Percentiles rank a stretch among this genome's conserved stretches.
Evolutionary conservation across 2,888 invertebrate species (phyloP).

Genomic region (Portevinia maculata): DNA sequence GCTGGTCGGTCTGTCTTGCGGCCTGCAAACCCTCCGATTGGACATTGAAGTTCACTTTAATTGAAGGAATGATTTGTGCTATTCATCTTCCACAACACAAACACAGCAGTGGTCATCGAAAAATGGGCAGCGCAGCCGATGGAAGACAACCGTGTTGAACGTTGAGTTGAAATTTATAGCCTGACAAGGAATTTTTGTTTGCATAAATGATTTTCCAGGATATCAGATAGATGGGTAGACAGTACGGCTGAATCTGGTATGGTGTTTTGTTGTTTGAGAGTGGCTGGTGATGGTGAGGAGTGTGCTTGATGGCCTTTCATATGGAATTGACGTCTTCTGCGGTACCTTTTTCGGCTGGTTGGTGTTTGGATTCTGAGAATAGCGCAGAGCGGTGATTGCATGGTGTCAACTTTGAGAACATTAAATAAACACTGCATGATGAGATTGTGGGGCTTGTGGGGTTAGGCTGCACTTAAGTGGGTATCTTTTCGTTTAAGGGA

Average conservation of each 20-base stretch:
- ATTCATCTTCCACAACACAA: slow-evolving; percentile 57
- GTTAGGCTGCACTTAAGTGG: slow-evolving; percentile 9
- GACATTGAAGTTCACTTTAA: slow-evolving; percentile 57
- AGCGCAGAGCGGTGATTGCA: slow-evolving; percentile 34
- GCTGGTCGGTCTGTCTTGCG: slow-evolving; percentile 1
- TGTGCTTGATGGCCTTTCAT: slow-evolving; percentile 12
- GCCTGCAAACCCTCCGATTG: background rate
- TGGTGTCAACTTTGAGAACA: slow-evolving; percentile 63
- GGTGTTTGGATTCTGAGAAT: slow-evolving; percentile 54
- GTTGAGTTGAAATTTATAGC: slow-evolving; percentile 66
- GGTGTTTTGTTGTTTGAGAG: slow-evolving; percentile 49
- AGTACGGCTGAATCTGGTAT: slow-evolving; percentile 4
- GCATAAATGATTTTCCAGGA: slow-evolving; percentile 73
- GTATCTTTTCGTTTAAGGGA: too few species aligned
- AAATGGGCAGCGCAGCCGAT: slow-evolving; percentile 44
- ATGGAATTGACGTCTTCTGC: slow-evolving; percentile 53
- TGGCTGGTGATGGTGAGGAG: slow-evolving; percentile 36
- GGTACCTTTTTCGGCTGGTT: slow-evolving; percentile 55
- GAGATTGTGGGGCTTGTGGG: slow-evolving; percentile 13
- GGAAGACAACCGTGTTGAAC: slow-evolving; percentile 59
- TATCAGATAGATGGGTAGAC: slow-evolving; percentile 30
- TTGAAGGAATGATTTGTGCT: slow-evolving; percentile 71
- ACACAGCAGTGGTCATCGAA: background rate
- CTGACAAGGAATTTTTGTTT: slow-evolving; percentile 67
- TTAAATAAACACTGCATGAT: slow-evolving; percentile 65